A percentile compares a stretch with the other conserved stretches of the same genome.
phyloP scores from a whole-genome alignment of 1,140 invertebrate species.

The Idris sp. region DNA sequence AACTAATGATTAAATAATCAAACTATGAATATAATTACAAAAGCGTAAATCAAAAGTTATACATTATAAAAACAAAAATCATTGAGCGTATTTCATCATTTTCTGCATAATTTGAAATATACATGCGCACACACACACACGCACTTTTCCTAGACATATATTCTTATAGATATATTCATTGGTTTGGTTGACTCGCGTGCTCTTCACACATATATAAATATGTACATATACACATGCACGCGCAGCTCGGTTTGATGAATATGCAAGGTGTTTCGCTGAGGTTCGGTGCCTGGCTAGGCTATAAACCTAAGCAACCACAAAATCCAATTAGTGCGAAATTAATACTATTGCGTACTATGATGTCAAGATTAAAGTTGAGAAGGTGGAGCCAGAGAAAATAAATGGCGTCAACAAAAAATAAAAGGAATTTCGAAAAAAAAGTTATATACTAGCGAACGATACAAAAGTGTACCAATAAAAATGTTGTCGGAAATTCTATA shows the following conservation, averaged over 20 bases:
- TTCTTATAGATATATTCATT: constrained; percentile 20
- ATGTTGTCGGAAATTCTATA: constrained; percentile 26
- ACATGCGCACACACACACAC: too few species aligned
- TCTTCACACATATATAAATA: constrained; percentile 42
- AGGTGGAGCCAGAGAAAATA: constrained; percentile 56
- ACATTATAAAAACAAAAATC: too few species aligned
- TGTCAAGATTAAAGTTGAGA: constrained; percentile 53
- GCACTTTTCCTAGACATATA: constrained; percentile 17
- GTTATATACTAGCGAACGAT: constrained; percentile 3
- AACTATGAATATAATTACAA: too few species aligned
- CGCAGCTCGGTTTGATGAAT: constrained; percentile 67
- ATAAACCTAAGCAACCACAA: constrained; percentile 76
- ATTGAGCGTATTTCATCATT: not conserved
- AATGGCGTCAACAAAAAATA: constrained; percentile 54
- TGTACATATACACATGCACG: too few species aligned
- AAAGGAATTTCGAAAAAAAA: constrained; percentile 12
- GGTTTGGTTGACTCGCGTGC: constrained; percentile 32
- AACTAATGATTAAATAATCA: too few species aligned
- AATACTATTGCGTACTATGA: constrained; percentile 67
- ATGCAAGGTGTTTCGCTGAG: constrained; percentile 65
- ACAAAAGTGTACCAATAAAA: constrained; percentile 33
- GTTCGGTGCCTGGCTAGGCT: constrained; percentile 61
- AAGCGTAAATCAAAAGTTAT: too few species aligned
- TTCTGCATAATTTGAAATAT: not conserved
- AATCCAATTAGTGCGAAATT: constrained; percentile 77